Evolutionary conservation across 2,113 vertebrate species (phyloP).

Genomic region (Chaetodon auriga): DNA sequence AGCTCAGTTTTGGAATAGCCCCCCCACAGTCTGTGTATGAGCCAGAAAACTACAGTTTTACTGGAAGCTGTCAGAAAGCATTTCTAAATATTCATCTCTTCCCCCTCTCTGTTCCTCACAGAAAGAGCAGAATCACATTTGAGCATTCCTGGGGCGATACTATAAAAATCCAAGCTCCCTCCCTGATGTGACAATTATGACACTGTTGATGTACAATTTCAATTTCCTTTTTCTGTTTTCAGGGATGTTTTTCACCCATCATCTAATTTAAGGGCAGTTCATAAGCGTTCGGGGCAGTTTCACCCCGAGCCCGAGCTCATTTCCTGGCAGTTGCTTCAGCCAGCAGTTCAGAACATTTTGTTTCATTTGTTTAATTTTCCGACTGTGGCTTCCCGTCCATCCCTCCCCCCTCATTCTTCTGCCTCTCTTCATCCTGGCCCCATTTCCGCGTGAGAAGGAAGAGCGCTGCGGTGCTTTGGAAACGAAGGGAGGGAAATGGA

Average conservation of each 20-base stretch:
- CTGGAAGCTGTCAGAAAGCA: neutral
- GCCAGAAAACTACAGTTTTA: neutral
- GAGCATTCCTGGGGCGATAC: neutral
- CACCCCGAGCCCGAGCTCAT: conserved; percentile 20
- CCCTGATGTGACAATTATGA: neutral
- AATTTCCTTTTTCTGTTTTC: conserved; percentile 5
- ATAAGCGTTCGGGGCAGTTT: conserved; percentile 38
- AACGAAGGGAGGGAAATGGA: conserved; percentile 52
- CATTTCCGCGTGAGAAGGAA: conserved; percentile 69
- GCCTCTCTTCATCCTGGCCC: conserved; percentile 43
- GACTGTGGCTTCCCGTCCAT: conserved; percentile 73
- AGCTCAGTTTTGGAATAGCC: neutral
- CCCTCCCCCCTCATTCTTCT: conserved; percentile 75
- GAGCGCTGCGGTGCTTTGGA: conserved; percentile 41
- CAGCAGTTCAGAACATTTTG: conserved; percentile 77
- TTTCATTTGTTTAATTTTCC: conserved; percentile 76
- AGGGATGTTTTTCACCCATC: conserved; percentile 23
- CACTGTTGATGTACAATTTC: conserved; percentile 1
- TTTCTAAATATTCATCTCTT: neutral
- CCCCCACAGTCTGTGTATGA: neutral
- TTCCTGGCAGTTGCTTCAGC: conserved; percentile 72
- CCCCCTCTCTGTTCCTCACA: neutral
- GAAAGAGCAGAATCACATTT: neutral
- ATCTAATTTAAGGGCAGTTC: conserved; percentile 31
- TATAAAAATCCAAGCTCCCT: neutral